phyloP scores from a whole-genome alignment of 2,113 vertebrate species.

The Gymnobelideus leadbeateri region DNA sequence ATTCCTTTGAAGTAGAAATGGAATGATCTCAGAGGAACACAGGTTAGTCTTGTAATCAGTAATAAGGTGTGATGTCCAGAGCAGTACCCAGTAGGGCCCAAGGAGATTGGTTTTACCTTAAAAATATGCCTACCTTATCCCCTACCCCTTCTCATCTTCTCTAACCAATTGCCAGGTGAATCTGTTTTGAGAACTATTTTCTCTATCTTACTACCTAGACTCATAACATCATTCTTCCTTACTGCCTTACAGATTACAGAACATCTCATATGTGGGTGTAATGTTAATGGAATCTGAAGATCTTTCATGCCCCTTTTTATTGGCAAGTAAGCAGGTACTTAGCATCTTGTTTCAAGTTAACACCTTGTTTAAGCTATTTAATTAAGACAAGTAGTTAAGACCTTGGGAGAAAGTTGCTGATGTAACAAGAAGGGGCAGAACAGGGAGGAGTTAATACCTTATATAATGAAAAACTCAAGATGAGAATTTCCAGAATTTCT shows the following conservation, averaged over 20 bases:
- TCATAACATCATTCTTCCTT: background rate
- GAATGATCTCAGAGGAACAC: background rate
- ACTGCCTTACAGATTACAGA: slow-evolving; percentile 10
- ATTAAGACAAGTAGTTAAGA: too few species aligned
- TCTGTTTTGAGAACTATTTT: background rate
- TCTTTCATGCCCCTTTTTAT: too few species aligned
- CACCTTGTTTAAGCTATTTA: too few species aligned
- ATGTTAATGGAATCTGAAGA: too few species aligned
- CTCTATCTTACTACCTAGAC: background rate
- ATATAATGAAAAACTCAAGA: too few species aligned
- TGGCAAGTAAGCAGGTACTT: too few species aligned
- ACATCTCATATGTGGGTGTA: background rate
- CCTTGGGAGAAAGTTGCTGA: too few species aligned
- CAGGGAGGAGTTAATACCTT: too few species aligned
- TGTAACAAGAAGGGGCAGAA: too few species aligned
- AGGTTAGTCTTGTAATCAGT: background rate
- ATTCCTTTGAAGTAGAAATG: background rate
- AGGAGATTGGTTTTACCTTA: background rate
- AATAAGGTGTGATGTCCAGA: background rate
- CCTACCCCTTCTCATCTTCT: background rate
- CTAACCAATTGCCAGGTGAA: background rate
- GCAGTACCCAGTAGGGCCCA: background rate
- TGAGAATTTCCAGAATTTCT: too few species aligned
- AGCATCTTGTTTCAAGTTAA: too few species aligned
- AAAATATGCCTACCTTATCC: background rate